Evolutionary conservation across 1,140 invertebrate species (phyloP), one percentile per base, ranked within the genome.

Genomic region (Drosophila parabipectinata): DNA sequence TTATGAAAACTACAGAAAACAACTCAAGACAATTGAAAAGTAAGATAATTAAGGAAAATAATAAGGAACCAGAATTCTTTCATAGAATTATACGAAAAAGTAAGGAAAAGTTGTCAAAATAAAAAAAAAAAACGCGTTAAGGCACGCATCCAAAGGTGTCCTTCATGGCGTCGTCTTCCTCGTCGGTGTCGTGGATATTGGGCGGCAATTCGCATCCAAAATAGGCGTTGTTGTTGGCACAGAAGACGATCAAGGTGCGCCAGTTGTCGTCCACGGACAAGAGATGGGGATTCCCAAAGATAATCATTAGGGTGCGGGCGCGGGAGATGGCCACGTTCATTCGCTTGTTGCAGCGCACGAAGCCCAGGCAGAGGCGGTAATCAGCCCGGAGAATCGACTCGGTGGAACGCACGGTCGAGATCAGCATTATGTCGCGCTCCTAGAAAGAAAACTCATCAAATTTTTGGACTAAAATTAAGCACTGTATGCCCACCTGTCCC

Each of bases 281-380:
- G 3, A 98, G 90, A 89, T 94, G 92, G 1, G 97, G 97, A 93
- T 98, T 96, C 30, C 97, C 97, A 72, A 98, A 93, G 54, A 98
- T 93, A 56, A 98, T 94, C 24, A 97, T 92, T 32, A 98, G 91
- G 12, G 95, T 94, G 77, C 96, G 95, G 7, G 97, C 96, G 78
- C 97, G 94, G 7, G 97, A 98, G 18, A 98, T 93, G 7, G 97
- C 95, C 2, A 98, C 97, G 93, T 98, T 98, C 77, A 98, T 94
- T 77, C 97, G 93, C 92, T 96, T 95, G 24, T 94, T 94, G 77
- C 94, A 95, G 34, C 93, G 93, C 7, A 97, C 93, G 92, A 98
- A 98, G 14, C 97, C 96, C 14, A 98, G 92, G 14, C 92, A 79
- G 72, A 95, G 92, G 68, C 92, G 93, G 3, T 93, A 56, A 80